Percentiles rank a stretch among this genome's conserved stretches.
phyloP scores from a whole-genome alignment of 2,888 invertebrate species.

The Drosophila borborema region DNA sequence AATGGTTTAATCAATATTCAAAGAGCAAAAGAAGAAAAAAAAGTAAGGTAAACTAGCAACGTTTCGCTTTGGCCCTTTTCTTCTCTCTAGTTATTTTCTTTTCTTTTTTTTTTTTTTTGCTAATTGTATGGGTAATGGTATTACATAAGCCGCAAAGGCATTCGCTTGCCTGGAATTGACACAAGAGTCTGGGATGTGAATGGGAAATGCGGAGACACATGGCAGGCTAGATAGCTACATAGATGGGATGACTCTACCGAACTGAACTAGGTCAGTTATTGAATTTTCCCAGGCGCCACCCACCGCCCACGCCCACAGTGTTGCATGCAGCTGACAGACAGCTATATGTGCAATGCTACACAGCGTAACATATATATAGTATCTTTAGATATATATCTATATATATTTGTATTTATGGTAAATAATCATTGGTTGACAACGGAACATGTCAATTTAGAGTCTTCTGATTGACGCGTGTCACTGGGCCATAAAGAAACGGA shows the following conservation, averaged over 20 bases:
- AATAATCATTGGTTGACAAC: conserved; percentile 10
- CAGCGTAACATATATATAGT: conserved; percentile 6
- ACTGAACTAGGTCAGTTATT: conserved; percentile 83
- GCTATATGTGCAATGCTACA: background rate
- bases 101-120: conserved; percentile 30
- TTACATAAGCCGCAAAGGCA: conserved; percentile 64
- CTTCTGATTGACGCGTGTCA: conserved; percentile 44
- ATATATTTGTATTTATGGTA: conserved; percentile 4
- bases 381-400: background rate
- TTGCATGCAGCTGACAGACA: conserved; percentile 35
- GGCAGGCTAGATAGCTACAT: conserved; percentile 12
- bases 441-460: conserved; percentile 21
- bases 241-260: conserved; percentile 23
- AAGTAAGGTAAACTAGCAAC: conserved; percentile 10
- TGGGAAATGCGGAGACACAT: conserved; percentile 29
- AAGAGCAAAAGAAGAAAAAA: conserved; percentile 1
- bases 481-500: conserved; percentile 21
- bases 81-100: background rate
- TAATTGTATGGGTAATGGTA: conserved; percentile 65
- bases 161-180: conserved; percentile 50
- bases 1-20: conserved; percentile 72
- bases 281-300: conserved; percentile 69
- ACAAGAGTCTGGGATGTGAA: conserved; percentile 23
- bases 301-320: conserved; percentile 32
- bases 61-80: conserved; percentile 33